Percentiles rank a stretch among this genome's conserved stretches.
Evolutionary conservation across 37 sponge, comb jelly and placozoan genomes (phyloP).

Genomic region (Halisarca cf. caerulea): DNA sequence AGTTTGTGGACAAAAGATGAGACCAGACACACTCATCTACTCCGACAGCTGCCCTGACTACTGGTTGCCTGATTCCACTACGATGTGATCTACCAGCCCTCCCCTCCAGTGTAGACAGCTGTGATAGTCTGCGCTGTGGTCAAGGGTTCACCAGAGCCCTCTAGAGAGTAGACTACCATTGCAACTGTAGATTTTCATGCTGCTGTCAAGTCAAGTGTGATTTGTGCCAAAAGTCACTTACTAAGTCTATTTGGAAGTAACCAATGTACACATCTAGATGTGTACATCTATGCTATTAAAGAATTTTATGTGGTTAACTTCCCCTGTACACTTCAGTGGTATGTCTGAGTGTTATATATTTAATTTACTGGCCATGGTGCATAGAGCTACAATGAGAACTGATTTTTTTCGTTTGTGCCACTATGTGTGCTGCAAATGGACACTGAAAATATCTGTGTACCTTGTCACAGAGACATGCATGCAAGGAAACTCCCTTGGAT

Average conservation of each 20-base stretch:
- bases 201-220: neutral
- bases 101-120: neutral
- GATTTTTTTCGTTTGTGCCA: too few relatives aligned
- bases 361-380: too few relatives aligned
- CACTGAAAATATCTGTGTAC: too few relatives aligned
- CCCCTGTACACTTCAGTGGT: too few relatives aligned
- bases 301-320: too few relatives aligned
- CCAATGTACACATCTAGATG: too few relatives aligned
- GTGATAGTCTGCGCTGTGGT: neutral
- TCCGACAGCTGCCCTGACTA: neutral
- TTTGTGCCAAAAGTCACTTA: neutral
- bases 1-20: neutral
- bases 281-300: too few relatives aligned
- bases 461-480: too few relatives aligned
- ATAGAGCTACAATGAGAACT: too few relatives aligned
- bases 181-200: slow-evolving; percentile 4
- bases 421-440: too few relatives aligned
- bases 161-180: neutral
- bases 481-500: too few relatives aligned
- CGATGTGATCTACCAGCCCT: neutral
- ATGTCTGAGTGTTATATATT: too few relatives aligned
- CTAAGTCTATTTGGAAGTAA: neutral
- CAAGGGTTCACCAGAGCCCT: neutral
- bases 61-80: neutral
- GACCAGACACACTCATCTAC: neutral